Conservation (phyloP, 2,888 invertebrate species). For the Drosophila ustulata region DNA sequence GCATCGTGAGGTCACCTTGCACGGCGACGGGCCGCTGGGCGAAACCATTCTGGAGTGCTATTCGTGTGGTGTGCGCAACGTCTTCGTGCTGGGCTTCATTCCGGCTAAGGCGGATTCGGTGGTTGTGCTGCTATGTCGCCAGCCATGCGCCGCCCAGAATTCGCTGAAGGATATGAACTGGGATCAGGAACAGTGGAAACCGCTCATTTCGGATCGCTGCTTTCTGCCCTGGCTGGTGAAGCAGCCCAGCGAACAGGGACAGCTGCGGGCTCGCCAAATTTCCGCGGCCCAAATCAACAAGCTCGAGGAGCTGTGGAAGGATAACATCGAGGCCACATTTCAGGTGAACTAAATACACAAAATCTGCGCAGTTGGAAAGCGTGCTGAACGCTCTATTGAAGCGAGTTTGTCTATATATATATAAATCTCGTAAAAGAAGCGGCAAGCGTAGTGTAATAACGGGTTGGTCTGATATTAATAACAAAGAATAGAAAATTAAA, state of each 20-base stretch:
- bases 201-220: slow-evolving; percentile 97
- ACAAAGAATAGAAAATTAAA: no score
- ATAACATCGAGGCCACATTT: slow-evolving; percentile 98
- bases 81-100: slow-evolving; percentile 99
- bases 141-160: slow-evolving; percentile 99
- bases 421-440: no score
- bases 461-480: no score
- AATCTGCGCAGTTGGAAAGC: no score
- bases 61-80: slow-evolving; percentile 98
- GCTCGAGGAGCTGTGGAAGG: slow-evolving; percentile 99
- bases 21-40: slow-evolving; percentile 98
- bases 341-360: slow-evolving; percentile 85
- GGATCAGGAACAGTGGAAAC: slow-evolving; percentile 99
- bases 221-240: slow-evolving; percentile 99
- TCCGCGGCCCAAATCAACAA: slow-evolving; percentile 99
- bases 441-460: no score
- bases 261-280: slow-evolving; percentile 97
- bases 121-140: slow-evolving; percentile 97
- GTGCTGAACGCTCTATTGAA: no score
- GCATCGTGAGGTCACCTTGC: slow-evolving; percentile 99
- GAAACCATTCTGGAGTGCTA: slow-evolving; percentile 99
- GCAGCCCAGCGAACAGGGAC: slow-evolving; percentile 98
- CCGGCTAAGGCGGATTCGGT: slow-evolving; percentile 99
- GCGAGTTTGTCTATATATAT: no score
- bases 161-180: slow-evolving; percentile 99